phyloP scores from a whole-genome alignment of 2,113 vertebrate genomes.

The Etia nguti region DNA sequence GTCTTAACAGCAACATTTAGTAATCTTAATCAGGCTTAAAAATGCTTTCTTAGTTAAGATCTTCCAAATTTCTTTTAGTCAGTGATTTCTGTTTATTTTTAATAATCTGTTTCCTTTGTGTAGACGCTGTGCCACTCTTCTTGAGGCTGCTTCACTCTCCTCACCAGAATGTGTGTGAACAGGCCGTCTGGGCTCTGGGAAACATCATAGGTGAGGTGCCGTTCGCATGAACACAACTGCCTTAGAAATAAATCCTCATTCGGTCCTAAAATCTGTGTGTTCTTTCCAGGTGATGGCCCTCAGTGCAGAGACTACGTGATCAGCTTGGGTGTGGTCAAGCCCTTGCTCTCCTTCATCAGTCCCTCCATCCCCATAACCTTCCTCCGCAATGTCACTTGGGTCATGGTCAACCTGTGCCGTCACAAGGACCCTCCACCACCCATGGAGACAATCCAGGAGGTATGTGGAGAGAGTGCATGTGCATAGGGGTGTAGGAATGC shows the following conservation, averaged over 20 bases:
- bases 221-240: neutral
- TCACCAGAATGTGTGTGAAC: conserved; percentile 97
- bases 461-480: conserved; percentile 34
- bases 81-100: neutral
- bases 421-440: conserved; percentile 98
- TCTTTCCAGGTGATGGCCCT: conserved; percentile 86
- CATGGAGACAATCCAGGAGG: conserved; percentile 99
- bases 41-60: neutral
- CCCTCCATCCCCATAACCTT: conserved; percentile 99
- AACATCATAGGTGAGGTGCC: conserved; percentile 92
- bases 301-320: conserved; percentile 99
- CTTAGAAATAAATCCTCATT: neutral
- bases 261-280: neutral
- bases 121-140: conserved; percentile 96
- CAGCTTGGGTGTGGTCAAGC: conserved; percentile 94
- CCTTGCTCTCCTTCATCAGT: conserved; percentile 96
- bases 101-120: neutral
- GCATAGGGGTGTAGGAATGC: conserved; percentile 57
- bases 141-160: conserved; percentile 90
- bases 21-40: neutral
- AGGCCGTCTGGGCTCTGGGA: conserved; percentile 96
- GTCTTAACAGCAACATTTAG: neutral
- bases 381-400: conserved; percentile 98
- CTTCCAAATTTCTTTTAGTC: neutral
- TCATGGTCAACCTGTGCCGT: conserved; percentile 98